Conservation (phyloP, 2,888 invertebrate species). For the Drosophila barbarae region DNA sequence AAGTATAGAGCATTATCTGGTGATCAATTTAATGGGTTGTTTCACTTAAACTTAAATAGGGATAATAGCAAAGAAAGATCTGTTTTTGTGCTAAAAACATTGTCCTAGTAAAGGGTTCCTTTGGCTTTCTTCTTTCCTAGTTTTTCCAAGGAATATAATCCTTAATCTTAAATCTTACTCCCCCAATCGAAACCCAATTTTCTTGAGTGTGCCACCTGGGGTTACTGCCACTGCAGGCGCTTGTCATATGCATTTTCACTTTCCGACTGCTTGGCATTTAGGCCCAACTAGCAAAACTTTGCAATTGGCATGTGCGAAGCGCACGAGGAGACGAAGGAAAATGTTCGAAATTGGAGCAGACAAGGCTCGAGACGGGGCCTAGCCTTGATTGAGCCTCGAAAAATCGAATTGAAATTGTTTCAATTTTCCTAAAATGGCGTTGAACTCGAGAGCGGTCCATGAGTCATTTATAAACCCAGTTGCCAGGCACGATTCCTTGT, state of each 20-base stretch:
- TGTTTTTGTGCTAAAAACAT: neutral
- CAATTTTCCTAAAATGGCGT: constrained; percentile 63
- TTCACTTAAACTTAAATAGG: neutral
- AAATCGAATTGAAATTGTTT: constrained; percentile 69
- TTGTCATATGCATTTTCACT: constrained; percentile 61
- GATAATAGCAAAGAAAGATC: neutral
- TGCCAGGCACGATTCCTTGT: constrained; percentile 15
- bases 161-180: neutral
- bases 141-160: neutral
- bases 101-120: neutral
- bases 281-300: constrained; percentile 46
- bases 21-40: neutral
- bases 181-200: neutral
- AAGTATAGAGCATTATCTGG: neutral
- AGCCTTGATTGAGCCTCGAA: constrained; percentile 18
- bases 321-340: neutral
- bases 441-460: constrained; percentile 48
- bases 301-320: constrained; percentile 35
- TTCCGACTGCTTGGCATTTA: constrained; percentile 42
- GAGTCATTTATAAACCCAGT: constrained; percentile 46
- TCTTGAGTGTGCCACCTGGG: neutral
- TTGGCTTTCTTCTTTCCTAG: neutral
- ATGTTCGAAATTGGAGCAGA: neutral
- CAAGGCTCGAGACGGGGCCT: neutral
- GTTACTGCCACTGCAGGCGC: constrained; percentile 28